Base-by-base conservation (phyloP, 1,140 invertebrate species). In the Lethocerus indicus region DNA sequence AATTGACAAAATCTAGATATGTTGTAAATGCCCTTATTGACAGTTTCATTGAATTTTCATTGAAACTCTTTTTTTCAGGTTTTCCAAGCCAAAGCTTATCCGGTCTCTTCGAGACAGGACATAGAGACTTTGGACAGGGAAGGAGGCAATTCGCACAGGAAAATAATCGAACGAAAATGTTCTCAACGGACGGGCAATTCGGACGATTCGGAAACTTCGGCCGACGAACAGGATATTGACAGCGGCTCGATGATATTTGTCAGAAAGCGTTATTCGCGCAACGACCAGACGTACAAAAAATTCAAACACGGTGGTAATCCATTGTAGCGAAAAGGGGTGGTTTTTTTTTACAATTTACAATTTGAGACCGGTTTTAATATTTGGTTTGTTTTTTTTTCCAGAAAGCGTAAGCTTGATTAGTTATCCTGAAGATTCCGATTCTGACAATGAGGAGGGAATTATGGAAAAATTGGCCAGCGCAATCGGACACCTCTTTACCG, bases 361-460 rank as follows among this genome's bases (percentile, higher is more conserved):
- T 32, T 9, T 9, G 7, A 32, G 7, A 32, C 29, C 29, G 29
- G 7, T 9, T 29, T 47, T 18, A 29, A 16, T 23, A 16, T 47
- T 16, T 16, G 28, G 35, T 21, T 27, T 36, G 20, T 14, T 32
- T 45, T 50, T 26, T n/a, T 16, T 57, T 58, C 18, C 48, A 61
- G 60, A 61, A 52, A 59, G 54, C 40, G 37, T 53, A 2, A 62
- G 62, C 39, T 44, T 63, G 7, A 56, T 62, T 13, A 62, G 61
- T 27, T 71, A 80, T 56, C 69, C 81, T 56, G 73, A 75, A 44
- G 82, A 84, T 52, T 83, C 81, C 0, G 84, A 87, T 63, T 84
- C 82, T 0, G 84, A 88, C 55, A 81, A 81, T 56, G 83, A 87
- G 53, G 78, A 76, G 54, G 74, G 71, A 4, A 61, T 71, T 3